Conservation (phyloP, 2,888 invertebrate species). For the Caenorhabditis sp. region DNA sequence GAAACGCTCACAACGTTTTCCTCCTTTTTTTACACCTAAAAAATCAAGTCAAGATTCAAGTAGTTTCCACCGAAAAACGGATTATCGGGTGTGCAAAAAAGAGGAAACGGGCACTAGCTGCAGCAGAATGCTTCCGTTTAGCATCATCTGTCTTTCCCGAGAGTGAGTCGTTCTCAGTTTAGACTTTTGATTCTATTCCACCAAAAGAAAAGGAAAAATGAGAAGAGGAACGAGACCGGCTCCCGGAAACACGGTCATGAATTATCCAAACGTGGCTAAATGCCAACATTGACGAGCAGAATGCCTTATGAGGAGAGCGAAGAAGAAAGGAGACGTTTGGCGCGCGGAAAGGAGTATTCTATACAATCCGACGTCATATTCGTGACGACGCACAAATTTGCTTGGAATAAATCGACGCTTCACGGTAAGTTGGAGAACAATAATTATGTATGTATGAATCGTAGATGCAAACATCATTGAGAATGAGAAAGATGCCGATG, state of each 20-base stretch:
- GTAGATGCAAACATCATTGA: conserved; percentile 14
- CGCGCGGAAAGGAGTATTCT: conserved; percentile 9
- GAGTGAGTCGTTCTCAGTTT: conserved; percentile 7
- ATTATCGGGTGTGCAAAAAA: conserved; percentile 39
- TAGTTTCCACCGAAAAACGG: conserved; percentile 31
- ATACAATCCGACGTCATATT: conserved; percentile 46
- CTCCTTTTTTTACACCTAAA: conserved; percentile 8
- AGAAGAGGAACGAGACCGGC: neutral
- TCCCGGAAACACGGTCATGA: conserved; percentile 36
- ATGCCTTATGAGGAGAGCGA: conserved; percentile 30
- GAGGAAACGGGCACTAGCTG: conserved; percentile 10
- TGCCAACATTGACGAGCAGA: conserved; percentile 47
- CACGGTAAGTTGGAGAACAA: conserved; percentile 46
- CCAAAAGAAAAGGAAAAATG: neutral
- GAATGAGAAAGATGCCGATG: neutral
- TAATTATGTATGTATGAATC: conserved; percentile 31
- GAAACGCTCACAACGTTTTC: neutral
- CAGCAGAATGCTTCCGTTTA: conserved; percentile 6
- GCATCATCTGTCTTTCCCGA: conserved; percentile 16
- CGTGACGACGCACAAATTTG: conserved; percentile 36
- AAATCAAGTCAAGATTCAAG: conserved; percentile 25
- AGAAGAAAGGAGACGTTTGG: conserved; percentile 13
- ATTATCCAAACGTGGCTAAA: conserved; percentile 35
- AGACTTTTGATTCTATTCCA: conserved; percentile 1
- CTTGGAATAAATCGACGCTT: conserved; percentile 41